Conservation (phyloP, 1,140 invertebrate species). For the Samia ricini region DNA sequence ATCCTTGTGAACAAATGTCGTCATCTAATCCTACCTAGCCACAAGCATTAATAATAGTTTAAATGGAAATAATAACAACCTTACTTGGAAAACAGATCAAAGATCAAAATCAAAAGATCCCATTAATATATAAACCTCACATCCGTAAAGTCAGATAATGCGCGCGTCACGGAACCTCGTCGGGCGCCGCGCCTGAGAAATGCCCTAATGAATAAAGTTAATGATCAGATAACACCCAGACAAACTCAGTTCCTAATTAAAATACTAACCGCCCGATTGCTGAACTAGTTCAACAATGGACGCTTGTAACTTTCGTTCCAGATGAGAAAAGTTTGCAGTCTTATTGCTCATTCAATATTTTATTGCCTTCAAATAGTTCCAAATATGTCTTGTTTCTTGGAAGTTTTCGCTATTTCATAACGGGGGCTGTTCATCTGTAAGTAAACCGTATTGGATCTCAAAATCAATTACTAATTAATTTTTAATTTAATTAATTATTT, state of each 20-base stretch:
- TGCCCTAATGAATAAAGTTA: slow-evolving; percentile 38
- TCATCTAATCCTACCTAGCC: too few relatives aligned
- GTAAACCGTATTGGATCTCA: too few relatives aligned
- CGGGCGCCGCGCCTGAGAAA: background rate
- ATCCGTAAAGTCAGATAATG: background rate
- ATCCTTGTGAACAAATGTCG: too few relatives aligned
- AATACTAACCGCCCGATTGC: slow-evolving; percentile 19
- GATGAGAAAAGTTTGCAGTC: background rate
- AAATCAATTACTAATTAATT: too few relatives aligned
- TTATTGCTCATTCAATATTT: background rate
- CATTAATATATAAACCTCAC: background rate
- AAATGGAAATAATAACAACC: too few relatives aligned
- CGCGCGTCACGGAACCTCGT: background rate
- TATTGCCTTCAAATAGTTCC: background rate
- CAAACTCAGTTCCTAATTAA: slow-evolving; percentile 28
- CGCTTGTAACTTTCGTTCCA: background rate
- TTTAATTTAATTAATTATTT: too few relatives aligned
- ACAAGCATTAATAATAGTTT: too few relatives aligned
- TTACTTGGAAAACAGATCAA: background rate
- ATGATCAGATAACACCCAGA: slow-evolving; percentile 28
- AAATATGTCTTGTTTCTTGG: too few relatives aligned
- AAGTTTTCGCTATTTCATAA: too few relatives aligned
- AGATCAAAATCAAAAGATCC: background rate
- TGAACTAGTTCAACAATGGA: background rate
- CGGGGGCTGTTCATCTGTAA: too few relatives aligned